Conservation (phyloP, 2,113 vertebrate species). For the Siniperca knerii region DNA sequence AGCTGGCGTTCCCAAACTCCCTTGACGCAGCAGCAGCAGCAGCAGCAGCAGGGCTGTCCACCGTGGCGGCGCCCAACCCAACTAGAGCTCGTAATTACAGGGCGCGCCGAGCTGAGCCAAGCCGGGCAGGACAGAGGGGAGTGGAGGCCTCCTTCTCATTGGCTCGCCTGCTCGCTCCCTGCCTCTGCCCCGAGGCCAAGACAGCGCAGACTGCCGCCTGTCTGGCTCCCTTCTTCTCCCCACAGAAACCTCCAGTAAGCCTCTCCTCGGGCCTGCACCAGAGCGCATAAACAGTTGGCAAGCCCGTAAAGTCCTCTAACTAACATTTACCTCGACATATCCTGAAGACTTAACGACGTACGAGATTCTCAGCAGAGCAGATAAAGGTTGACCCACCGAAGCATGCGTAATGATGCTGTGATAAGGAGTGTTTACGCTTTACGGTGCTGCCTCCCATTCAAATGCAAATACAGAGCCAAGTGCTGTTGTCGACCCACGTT, state of each 20-base stretch:
- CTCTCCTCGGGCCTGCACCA: conserved; percentile 51
- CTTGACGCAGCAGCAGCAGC: conserved; percentile 55
- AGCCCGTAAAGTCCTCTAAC: conserved; percentile 22
- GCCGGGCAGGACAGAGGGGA: conserved; percentile 71
- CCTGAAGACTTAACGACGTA: not conserved
- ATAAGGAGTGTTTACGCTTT: conserved; percentile 57
- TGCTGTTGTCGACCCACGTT: conserved; percentile 11
- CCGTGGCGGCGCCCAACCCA: conserved; percentile 79
- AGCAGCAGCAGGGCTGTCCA: conserved; percentile 70
- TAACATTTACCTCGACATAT: conserved; percentile 5
- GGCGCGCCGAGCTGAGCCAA: conserved; percentile 75
- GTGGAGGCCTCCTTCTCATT: conserved; percentile 74
- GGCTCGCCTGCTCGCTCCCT: conserved; percentile 63
- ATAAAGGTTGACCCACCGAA: not conserved
- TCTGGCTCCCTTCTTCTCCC: conserved; percentile 78
- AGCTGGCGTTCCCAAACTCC: conserved; percentile 61
- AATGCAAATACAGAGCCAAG: conserved; percentile 42
- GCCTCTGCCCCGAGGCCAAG: conserved; percentile 72
- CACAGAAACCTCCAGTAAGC: conserved; percentile 77
- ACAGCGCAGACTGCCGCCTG: conserved; percentile 77
- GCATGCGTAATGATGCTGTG: conserved; percentile 26
- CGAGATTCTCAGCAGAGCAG: not conserved
- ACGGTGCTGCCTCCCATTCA: conserved; percentile 41
- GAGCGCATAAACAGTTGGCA: conserved; percentile 48
- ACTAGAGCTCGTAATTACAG: conserved; percentile 79